Percentiles rank a stretch among this genome's conserved stretches.
Conservation (phyloP, 2,113 vertebrate genomes). For the Aramus guarauna region DNA sequence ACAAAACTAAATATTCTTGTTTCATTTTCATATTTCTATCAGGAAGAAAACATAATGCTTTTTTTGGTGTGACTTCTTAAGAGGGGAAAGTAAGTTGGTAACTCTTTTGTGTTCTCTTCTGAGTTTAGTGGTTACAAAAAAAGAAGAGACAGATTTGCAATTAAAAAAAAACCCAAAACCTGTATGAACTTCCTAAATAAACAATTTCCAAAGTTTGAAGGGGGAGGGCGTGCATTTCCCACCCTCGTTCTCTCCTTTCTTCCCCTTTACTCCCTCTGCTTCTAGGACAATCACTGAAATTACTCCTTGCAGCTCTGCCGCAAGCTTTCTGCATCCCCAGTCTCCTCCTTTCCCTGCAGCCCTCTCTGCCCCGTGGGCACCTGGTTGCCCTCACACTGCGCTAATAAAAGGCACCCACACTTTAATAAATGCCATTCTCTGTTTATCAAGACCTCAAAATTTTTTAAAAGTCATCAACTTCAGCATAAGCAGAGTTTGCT, state of each 20-base stretch:
- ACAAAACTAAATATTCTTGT: neutral
- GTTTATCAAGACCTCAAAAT: neutral
- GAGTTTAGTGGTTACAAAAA: neutral
- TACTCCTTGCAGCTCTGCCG: neutral
- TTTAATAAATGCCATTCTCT: neutral
- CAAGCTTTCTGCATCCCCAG: neutral
- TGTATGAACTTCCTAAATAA: neutral
- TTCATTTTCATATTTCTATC: neutral
- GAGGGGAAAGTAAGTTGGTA: neutral
- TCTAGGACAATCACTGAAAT: neutral
- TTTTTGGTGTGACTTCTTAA: neutral
- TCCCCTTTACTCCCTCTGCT: rapidly evolving
- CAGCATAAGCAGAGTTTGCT: neutral
- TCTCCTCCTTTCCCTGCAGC: neutral
- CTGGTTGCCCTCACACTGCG: neutral
- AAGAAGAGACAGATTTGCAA: neutral
- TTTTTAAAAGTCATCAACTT: neutral
- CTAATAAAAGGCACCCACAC: neutral
- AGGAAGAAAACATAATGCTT: neutral
- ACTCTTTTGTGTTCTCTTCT: neutral
- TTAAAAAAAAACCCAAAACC: neutral
- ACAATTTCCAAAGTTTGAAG: neutral
- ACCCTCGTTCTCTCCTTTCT: neutral
- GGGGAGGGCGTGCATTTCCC: neutral
- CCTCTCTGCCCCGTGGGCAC: rapidly evolving